Conservation (phyloP, 2,888 invertebrate species). For the Drosophila mimetica region DNA sequence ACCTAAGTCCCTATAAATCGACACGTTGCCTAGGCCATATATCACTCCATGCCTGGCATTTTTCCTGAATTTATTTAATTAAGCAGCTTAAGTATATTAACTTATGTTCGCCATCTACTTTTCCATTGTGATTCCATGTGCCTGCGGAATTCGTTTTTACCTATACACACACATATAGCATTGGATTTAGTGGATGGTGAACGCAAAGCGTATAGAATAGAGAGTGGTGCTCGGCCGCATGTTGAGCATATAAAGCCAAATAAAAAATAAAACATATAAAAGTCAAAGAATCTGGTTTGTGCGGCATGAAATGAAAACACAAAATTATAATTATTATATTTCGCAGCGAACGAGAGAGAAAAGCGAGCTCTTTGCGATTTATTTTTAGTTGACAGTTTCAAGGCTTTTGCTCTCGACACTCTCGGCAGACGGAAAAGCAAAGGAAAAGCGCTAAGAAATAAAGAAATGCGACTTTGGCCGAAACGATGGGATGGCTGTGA, state of each 20-base stretch:
- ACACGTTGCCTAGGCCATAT: conserved; percentile 8
- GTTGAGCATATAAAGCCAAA: conserved; percentile 62
- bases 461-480: conserved; percentile 48
- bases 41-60: conserved; percentile 21
- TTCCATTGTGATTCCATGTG: conserved; percentile 53
- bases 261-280: conserved; percentile 33
- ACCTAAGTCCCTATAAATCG: neutral
- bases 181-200: conserved; percentile 35
- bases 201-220: conserved; percentile 56
- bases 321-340: conserved; percentile 64
- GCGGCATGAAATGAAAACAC: conserved; percentile 45
- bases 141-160: conserved; percentile 29
- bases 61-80: conserved; percentile 65
- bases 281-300: conserved; percentile 33
- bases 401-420: conserved; percentile 61
- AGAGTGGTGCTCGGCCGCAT: conserved; percentile 38
- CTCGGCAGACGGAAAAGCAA: conserved; percentile 46
- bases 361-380: conserved; percentile 64
- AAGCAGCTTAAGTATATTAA: conserved; percentile 63
- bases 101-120: conserved; percentile 51
- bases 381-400: conserved; percentile 79
- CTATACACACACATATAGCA: conserved; percentile 18
- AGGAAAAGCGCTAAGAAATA: conserved; percentile 44
- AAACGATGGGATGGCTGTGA: conserved; percentile 20
- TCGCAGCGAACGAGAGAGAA: conserved; percentile 31